These are phyloP conservation scores for Lasioglossum zephyrum DNA, from an alignment of 2,888 invertebrate genomes.

Conservation along the genomic window DNA sequence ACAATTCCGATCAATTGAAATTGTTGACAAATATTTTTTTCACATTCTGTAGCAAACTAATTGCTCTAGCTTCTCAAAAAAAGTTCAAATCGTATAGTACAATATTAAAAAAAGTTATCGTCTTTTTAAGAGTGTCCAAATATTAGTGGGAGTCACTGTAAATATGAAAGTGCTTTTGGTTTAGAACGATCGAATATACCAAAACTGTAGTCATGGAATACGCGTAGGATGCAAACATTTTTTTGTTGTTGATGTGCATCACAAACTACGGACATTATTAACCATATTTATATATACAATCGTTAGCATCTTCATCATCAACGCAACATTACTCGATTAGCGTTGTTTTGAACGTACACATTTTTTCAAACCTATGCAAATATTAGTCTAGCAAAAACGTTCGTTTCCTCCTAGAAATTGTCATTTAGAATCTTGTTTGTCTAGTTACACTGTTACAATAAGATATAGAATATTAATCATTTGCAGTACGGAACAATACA, in stretches of 20 bases:
- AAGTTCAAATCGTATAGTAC: no score
- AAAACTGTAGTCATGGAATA: not conserved
- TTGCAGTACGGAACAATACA: no score
- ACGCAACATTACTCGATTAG: not conserved
- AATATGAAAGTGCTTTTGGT: not conserved
- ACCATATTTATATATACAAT: constrained; percentile 2
- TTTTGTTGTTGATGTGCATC: not conserved
- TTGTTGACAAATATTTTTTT: no score
- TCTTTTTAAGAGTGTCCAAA: no score
- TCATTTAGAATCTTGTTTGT: not conserved
- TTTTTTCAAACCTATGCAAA: constrained; percentile 14
- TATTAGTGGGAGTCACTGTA: not conserved
- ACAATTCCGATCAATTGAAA: no score
- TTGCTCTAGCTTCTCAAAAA: no score
- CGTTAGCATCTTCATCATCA: not conserved
- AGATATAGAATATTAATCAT: no score
- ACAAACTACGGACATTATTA: not conserved
- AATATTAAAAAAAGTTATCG: no score
- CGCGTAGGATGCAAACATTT: not conserved
- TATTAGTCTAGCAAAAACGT: not conserved
- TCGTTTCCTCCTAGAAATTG: constrained; percentile 6
- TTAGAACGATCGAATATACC: not conserved
- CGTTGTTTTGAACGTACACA: constrained; percentile 18
- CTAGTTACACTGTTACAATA: not conserved
- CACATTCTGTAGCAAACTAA: no score